Evolutionary conservation across 1,140 invertebrate genomes (phyloP).

Genomic region (Calliopsis andreniformis): DNA sequence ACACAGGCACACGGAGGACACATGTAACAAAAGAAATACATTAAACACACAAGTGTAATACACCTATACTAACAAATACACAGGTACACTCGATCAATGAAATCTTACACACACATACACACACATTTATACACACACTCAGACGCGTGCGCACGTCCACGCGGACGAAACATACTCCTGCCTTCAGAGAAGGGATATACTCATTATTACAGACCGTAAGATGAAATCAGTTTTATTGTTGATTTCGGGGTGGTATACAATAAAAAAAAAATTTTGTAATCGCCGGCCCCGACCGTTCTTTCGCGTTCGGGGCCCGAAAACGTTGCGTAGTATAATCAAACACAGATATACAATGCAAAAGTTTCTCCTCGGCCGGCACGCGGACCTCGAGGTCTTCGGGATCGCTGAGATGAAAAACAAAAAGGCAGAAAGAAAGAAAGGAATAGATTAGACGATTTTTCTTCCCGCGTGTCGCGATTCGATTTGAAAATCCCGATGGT

Average conservation of each 20-base stretch:
- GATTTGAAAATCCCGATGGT: slow-evolving; percentile 3
- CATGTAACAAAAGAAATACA: slow-evolving; percentile 7
- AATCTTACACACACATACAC: neutral
- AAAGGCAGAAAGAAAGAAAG: no score
- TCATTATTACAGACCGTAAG: slow-evolving; percentile 62
- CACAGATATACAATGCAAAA: slow-evolving; percentile 74
- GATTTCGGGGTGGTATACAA: slow-evolving; percentile 79
- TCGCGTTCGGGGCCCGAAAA: slow-evolving; percentile 70
- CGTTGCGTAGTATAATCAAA: slow-evolving; percentile 81
- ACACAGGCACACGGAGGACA: slow-evolving; percentile 14
- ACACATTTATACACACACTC: slow-evolving; percentile 17
- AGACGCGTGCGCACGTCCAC: slow-evolving; percentile 16
- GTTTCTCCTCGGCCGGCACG: slow-evolving; percentile 67
- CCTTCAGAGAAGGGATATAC: slow-evolving; percentile 60
- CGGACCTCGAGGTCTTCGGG: slow-evolving; percentile 43
- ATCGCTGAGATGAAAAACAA: slow-evolving; percentile 39
- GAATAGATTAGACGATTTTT: no score
- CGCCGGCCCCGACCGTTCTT: slow-evolving; percentile 68
- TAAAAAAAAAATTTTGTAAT: slow-evolving; percentile 76
- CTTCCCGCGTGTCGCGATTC: neutral
- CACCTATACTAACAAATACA: slow-evolving; percentile 32
- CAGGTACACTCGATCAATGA: slow-evolving; percentile 30
- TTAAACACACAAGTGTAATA: neutral
- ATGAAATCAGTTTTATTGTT: slow-evolving; percentile 78
- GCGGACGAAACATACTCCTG: slow-evolving; percentile 60